Evolutionary conservation across 2,113 vertebrate genomes (phyloP), one percentile per base, ranked within the genome.

Genomic region (Pseudopipra pipra): DNA sequence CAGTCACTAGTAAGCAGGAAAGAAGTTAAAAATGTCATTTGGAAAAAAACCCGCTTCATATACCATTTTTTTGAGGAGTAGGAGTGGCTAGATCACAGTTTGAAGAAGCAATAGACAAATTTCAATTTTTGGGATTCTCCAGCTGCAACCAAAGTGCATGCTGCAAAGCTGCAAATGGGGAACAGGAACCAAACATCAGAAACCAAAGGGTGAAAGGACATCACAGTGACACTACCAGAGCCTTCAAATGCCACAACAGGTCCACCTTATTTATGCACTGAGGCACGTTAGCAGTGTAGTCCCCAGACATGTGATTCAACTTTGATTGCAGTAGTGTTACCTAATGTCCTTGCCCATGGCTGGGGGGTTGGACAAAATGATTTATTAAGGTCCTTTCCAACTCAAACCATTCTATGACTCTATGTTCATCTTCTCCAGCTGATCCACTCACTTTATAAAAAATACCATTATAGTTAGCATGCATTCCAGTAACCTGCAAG

Each of bases 401-500:
- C 5, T 5, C 35, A 81, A 78, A 54, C 22, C 4, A 16, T 27
- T 66, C 20, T 41, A 58, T 11, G 6, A 68, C 24, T 70, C 37
- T 52, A 5, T 22, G 25, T 59, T 37, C 12, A 6, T n/a, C 54
- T 76, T 20, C 35, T 58, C 17, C 25, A 44, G 25, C 18, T 73
- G 39, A 73, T 41, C 62, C 68, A 56, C 30, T 33, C 5, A 0
- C 7, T 56, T 46, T 30, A 33, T 20, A 21, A 37, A 93, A 90
- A 62, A n/a, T 0, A 23, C 14, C 41, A 25, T 1, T 12, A 21
- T 2, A 37, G 24, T 25, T 65, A 68, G 62, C 19, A 30, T 8
- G 8, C 6, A 13, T 31, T 28, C 49, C 93, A 55, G 14, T n/a
- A 67, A 76, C 13, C 39, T 43, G n/a, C 0, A 0, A 72, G 44